A percentile compares a stretch with the other conserved stretches of the same genome.
phyloP scores from a whole-genome alignment of 1,140 invertebrate genomes.

The Drosophila asahinai region DNA sequence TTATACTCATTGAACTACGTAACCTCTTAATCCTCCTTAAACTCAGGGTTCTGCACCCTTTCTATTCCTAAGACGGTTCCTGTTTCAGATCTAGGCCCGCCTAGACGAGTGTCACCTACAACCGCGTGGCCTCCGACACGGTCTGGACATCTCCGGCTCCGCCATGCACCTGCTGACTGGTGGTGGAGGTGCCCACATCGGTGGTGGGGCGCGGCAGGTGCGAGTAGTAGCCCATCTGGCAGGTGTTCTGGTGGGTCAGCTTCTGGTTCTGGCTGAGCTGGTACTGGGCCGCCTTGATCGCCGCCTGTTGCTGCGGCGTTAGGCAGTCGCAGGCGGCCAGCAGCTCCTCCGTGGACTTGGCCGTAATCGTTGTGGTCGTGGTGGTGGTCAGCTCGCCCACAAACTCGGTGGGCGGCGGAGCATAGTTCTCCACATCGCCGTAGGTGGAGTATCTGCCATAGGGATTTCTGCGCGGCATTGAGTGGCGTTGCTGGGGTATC shows the following conservation, averaged over 20 bases:
- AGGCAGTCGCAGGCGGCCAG: conserved; percentile 86
- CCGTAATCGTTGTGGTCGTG: conserved; percentile 86
- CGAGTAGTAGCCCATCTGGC: conserved; percentile 83
- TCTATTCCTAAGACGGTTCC: conserved; percentile 18
- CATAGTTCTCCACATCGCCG: conserved; percentile 85
- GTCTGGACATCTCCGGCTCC: conserved; percentile 66
- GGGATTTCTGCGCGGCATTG: conserved; percentile 86
- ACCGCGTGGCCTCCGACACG: conserved; percentile 78
- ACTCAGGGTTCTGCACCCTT: conserved; percentile 21
- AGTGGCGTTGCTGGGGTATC: conserved; percentile 86
- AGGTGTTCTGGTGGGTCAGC: conserved; percentile 78
- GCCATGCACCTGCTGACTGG: conserved; percentile 45
- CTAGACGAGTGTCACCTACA: conserved; percentile 67
- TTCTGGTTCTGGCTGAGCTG: conserved; percentile 76
- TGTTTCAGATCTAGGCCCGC: conserved; percentile 4
- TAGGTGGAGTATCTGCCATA: conserved; percentile 84
- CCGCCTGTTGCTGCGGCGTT: conserved; percentile 71
- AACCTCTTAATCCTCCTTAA: neutral
- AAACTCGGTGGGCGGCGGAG: conserved; percentile 85
- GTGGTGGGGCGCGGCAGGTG: conserved; percentile 77
- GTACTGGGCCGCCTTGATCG: conserved; percentile 76
- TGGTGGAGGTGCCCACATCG: conserved; percentile 75
- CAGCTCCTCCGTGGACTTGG: conserved; percentile 92
- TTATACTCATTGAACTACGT: neutral
- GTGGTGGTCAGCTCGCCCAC: conserved; percentile 86